Evolutionary conservation across 2,888 invertebrate genomes (phyloP), one percentile per base, ranked within the genome.

Genomic region (Cactoblastis cactorum): DNA sequence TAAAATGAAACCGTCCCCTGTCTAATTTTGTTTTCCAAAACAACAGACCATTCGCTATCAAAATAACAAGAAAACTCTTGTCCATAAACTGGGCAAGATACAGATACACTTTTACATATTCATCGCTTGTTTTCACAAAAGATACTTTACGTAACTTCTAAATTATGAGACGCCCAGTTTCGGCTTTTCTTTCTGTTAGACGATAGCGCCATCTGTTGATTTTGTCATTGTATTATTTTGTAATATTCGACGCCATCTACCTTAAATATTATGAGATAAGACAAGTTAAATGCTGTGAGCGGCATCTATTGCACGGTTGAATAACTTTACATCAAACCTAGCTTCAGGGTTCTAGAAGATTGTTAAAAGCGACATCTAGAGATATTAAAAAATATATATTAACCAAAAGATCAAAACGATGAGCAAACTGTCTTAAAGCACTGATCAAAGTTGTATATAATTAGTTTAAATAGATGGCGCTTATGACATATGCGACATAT

Each of bases 111-210:
- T 32, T 32, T 45, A 45, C 17, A 45, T 45, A 45, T 45, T 45
- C 45, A 45, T 45, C 12, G 33, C 17, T 45, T 45, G 18, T 45
- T 19, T 39, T 39, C 11, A 39, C 19, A n/a, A 15, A 15, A 24
- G 43, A 24, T 12, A 15, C 28, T 45, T 45, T 45, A 45, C 45
- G 45, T 45, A 45, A 45, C 45, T 43, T 28, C 24, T 18, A 28
- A 45, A 45, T 18, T 45, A 45, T 33, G 45, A 33, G 33, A 45
- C 18, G 33, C 45, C 39, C 39, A 22, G 22, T 22, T 22, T 22
- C 22, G 22, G 5, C 4, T 12, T 41, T 22, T 34, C 6, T 8
- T 5, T 12, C 19, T 12, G 0, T 2, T 1, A 12, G 3, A 5
- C 2, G 9, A 1, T 41, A 41, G 6, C 12, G 39, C 39, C 39